Evolutionary conservation across 2,888 invertebrate genomes (phyloP), one percentile per base, ranked within the genome.

Genomic region (Orchesella flavescens): DNA sequence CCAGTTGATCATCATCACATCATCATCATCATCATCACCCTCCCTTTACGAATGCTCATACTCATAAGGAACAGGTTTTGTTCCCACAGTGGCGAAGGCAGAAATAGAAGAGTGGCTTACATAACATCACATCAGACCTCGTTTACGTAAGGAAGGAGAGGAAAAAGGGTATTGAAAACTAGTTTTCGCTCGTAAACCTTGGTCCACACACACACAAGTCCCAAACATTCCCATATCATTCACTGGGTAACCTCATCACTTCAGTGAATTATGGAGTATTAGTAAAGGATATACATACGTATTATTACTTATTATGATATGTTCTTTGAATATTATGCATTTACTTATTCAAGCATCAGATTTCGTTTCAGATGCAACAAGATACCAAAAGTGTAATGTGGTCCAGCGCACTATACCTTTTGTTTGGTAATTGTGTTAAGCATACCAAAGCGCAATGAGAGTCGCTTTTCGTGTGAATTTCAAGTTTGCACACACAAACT

Each of bases 201-300:
- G 49, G 72, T 61, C 63, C 66, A 66, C 57, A 49, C 76, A 34
- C 69, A 69, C 69, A 69, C 69, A 61, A 17, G 23, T 78, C 55
- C 34, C 46, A 34, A 73, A 78, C 46, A 61, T 79, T 79, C 78
- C 78, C 72, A 79, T 79, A 79, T 79, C 78, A 71, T 69, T 55
- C 65, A 23, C 63, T 61, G 59, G 63, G 61, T 34, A 72, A 71
- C 43, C 34, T 72, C 23, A 23, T 24, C 24, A 17, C 69, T 55
- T 65, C 69, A 63, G 72, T 63, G 44, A 19, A 72, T 15, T 34
- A 43, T 55, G 43, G 63, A 49, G 61, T n/a, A 71, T 78, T 59
- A 68, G 69, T 72, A 79, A 72, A 15, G 19, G 71, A 79, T 79
- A 71, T 65, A 34, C n/a, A 43, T 66, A 34, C n/a, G n/a, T 66